Base-by-base conservation (phyloP, 2,113 vertebrate species). In the Lucifuga dentata region DNA sequence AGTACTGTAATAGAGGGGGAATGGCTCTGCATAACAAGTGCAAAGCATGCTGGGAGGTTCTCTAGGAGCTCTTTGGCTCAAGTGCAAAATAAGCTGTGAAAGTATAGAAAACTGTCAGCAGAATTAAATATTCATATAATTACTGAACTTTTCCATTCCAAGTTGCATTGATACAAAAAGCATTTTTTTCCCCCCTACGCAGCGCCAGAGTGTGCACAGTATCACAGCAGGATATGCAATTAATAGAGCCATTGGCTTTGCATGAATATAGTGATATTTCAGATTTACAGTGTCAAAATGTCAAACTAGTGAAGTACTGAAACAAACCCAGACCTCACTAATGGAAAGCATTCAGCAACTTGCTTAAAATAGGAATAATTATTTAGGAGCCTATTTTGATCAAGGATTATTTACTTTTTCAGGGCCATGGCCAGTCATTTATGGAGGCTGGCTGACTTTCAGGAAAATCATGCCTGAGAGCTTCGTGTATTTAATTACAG, bases 401-500 rank as follows among this genome's bases (percentile, higher is more conserved):
- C 11, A 16, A 8, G 33, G 11, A 41, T 9, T 12, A 17, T 64
- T 17, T 57, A 32, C 0, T 64, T 79, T 44, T 70, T 61, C 46
- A 49, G n/a, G 55, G 36, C 17, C 43, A 17, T 21, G 52, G 23
- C 35, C 32, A 26, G 32, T 73, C 51, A 45, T 46, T 5, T 66
- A 24, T 60, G 16, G 57, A 5, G 43, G 10, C 21, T 32, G 24
- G 70, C 51, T 73, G 49, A 84, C 53, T 81, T 65, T 69, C 68
- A 61, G 60, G 72, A 61, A 72, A 77, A 71, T 20, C 0, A 66
- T 73, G 68, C 24, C 40, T 65, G 35, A 80, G 33, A 74, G 59
- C 64, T 80, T 56, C 17, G 41, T 20, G 45, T 45, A 66, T 86
- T 66, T 79, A 84, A 85, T 80, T 76, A 81, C 60, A 67, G 51